Evolutionary conservation across 1,140 invertebrate genomes (phyloP).

Genomic region (Cataglyphis hispanica): DNA sequence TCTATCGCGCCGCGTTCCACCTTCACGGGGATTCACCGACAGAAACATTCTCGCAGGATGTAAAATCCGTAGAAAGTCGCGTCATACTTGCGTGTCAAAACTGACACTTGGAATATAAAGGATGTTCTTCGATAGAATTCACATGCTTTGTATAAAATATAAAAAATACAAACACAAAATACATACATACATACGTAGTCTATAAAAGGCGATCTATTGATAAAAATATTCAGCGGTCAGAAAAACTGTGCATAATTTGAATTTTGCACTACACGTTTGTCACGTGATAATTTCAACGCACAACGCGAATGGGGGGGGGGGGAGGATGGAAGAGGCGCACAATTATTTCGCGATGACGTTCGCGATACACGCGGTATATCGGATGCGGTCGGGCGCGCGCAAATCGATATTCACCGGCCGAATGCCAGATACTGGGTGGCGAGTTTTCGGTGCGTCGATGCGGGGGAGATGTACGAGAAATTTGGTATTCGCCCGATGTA

Average conservation of each 20-base stretch:
- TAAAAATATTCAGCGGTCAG: neutral
- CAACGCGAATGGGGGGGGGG: no score
- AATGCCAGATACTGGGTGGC: slow-evolving; percentile 27
- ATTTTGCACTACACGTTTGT: slow-evolving; percentile 12
- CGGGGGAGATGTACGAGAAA: slow-evolving; percentile 49
- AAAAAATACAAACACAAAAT: neutral
- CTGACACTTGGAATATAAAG: neutral
- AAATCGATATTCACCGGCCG: slow-evolving; percentile 39
- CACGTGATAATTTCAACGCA: slow-evolving; percentile 26
- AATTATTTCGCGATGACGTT: slow-evolving; percentile 48
- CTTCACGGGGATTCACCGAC: neutral
- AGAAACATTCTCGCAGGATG: slow-evolving; percentile 9
- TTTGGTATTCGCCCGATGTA: slow-evolving; percentile 62
- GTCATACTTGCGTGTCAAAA: neutral
- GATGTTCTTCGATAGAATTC: neutral
- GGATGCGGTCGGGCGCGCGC: slow-evolving; percentile 10
- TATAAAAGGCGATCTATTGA: neutral
- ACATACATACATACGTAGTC: no score
- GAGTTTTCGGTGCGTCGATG: slow-evolving; percentile 34
- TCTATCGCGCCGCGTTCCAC: slow-evolving; percentile 1
- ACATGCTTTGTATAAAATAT: neutral
- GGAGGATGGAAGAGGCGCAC: neutral
- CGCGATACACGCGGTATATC: slow-evolving; percentile 7
- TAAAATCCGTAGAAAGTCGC: neutral
- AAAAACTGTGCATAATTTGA: neutral